These are phyloP conservation scores for Mongoloraphidia duomilia DNA, from an alignment of 2,888 invertebrate genomes.

Conservation along the genomic window DNA sequence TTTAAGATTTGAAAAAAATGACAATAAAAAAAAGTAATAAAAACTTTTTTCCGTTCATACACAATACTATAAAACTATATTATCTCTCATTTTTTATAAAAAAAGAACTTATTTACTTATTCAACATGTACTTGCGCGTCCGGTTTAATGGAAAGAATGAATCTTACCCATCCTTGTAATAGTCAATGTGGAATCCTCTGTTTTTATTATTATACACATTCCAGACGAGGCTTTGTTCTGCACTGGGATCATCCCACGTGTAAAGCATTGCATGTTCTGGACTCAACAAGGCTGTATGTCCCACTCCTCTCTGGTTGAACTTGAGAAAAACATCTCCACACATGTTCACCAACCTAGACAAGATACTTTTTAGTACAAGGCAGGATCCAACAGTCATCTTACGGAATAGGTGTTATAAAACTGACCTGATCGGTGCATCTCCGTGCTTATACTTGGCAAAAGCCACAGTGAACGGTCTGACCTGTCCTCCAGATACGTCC, in stretches of 20 bases:
- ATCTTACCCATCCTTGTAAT: conserved; percentile 48
- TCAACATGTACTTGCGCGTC: too few species aligned
- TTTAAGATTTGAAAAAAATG: too few species aligned
- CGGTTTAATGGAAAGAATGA: too few species aligned
- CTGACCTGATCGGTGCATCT: conserved; percentile 39
- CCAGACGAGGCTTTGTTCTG: conserved; percentile 59
- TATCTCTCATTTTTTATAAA: too few species aligned
- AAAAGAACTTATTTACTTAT: too few species aligned
- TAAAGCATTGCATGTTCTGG: conserved; percentile 63
- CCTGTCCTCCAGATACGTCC: conserved; percentile 58
- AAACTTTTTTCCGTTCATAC: too few species aligned
- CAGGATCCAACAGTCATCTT: too few species aligned
- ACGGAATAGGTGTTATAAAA: too few species aligned
- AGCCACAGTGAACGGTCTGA: conserved; percentile 56
- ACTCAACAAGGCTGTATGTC: conserved; percentile 57
- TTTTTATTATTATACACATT: conserved; percentile 69
- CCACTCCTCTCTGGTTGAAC: conserved; percentile 48
- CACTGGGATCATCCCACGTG: conserved; percentile 75
- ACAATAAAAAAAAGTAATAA: too few species aligned
- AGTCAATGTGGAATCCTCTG: conserved; percentile 56
- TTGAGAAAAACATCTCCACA: conserved; percentile 70
- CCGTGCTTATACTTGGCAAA: conserved; percentile 62
- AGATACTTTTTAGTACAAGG: too few species aligned
- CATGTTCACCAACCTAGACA: conserved; percentile 52
- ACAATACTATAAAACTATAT: too few species aligned